Conservation (phyloP, 1,140 invertebrate genomes). For the Euwallacea fornicatus region DNA sequence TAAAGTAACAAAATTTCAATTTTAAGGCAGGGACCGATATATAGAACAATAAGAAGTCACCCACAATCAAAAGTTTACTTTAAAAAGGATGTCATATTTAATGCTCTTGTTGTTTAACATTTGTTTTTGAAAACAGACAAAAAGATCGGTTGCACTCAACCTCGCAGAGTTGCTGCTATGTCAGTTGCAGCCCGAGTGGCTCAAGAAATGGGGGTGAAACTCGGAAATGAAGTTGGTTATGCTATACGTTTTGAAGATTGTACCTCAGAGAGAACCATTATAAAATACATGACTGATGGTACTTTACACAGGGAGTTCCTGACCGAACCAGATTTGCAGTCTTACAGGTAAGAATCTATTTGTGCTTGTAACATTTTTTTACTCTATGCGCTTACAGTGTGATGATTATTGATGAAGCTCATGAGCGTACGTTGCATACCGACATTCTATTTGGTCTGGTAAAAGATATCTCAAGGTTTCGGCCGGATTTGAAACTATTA, state of each 20-base stretch:
- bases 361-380: neutral
- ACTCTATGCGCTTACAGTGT: constrained; percentile 65
- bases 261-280: constrained; percentile 90
- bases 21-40: too few species aligned
- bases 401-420: constrained; percentile 99
- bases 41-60: too few species aligned
- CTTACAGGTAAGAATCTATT: constrained; percentile 60
- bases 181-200: constrained; percentile 98
- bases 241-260: constrained; percentile 99
- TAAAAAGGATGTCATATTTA: too few species aligned
- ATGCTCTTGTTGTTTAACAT: too few species aligned
- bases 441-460: constrained; percentile 98
- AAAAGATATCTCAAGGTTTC: constrained; percentile 95
- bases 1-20: too few species aligned
- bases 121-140: constrained; percentile 47
- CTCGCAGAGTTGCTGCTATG: constrained; percentile 97
- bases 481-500: constrained; percentile 91
- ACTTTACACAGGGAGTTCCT: constrained; percentile 97
- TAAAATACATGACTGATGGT: constrained; percentile 99
- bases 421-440: constrained; percentile 96
- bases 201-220: constrained; percentile 98
- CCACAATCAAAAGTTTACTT: too few species aligned
- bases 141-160: constrained; percentile 93
- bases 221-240: constrained; percentile 99
- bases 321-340: constrained; percentile 91